Conservation (phyloP, 2,797 vertebrate species). For the Xerus rutilus region DNA sequence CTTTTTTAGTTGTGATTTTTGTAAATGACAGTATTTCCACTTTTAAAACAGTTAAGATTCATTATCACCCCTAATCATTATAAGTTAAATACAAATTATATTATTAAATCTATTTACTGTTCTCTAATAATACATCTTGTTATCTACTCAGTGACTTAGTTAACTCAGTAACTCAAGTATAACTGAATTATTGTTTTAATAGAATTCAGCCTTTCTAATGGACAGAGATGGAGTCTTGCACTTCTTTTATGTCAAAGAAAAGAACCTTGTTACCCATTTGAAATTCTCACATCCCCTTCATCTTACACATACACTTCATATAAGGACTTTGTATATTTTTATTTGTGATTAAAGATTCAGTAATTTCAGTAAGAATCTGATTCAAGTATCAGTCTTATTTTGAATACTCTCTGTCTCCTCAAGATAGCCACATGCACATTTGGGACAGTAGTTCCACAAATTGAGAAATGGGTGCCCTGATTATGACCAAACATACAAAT, state of each 20-base stretch:
- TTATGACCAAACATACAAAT: background rate
- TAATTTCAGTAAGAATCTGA: background rate
- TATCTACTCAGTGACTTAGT: constrained; percentile 23
- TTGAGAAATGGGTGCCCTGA: background rate
- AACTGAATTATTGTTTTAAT: constrained; percentile 45
- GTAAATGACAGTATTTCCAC: background rate
- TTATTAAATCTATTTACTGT: constrained; percentile 24
- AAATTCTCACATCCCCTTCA: constrained; percentile 45
- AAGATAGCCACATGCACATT: background rate
- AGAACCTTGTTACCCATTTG: background rate
- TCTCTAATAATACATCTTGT: background rate
- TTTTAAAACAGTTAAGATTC: constrained; percentile 36
- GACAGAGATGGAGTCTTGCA: background rate
- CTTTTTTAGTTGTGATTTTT: constrained; percentile 51
- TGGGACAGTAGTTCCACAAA: background rate
- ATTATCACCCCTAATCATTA: background rate
- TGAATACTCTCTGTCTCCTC: background rate
- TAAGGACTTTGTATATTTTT: constrained; percentile 43
- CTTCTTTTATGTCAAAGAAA: constrained; percentile 42
- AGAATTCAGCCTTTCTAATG: constrained; percentile 16
- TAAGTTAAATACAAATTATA: constrained; percentile 40
- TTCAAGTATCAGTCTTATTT: background rate
- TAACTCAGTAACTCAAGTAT: background rate
- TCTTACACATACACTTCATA: background rate
- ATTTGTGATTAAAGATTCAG: constrained; percentile 34